These are phyloP conservation scores for Helleia helle DNA, from an alignment of 2,888 invertebrate genomes.

Conservation along the genomic window DNA sequence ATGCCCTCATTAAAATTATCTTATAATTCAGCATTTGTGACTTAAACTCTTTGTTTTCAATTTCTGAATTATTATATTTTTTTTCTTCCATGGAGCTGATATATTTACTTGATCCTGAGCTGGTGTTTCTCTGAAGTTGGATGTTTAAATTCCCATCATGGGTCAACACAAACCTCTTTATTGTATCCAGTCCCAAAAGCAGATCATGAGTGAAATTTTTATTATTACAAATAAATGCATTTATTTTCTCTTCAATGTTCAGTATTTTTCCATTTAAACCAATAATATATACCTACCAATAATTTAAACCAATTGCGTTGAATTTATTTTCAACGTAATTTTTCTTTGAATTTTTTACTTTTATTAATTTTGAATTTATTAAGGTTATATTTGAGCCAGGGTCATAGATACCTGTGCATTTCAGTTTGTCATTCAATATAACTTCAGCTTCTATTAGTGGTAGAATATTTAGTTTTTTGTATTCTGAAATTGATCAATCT, in stretches of 20 bases:
- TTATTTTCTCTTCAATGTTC: constrained; percentile 12
- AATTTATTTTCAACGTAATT: constrained; percentile 14
- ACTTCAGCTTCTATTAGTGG: constrained; percentile 11
- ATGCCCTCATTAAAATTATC: constrained; percentile 8
- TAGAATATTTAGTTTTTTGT: constrained; percentile 16
- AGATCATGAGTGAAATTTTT: constrained; percentile 13
- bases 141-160: too few species aligned
- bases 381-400: constrained; percentile 13
- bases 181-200: constrained; percentile 15
- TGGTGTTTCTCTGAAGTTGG: constrained; percentile 11
- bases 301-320: constrained; percentile 12
- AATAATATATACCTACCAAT: constrained; percentile 12
- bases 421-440: too few species aligned
- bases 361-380: constrained; percentile 13
- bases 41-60: constrained; percentile 13
- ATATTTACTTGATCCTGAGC: constrained; percentile 8
- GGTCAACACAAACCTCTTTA: too few species aligned
- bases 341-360: constrained; percentile 10
- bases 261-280: constrained; percentile 13
- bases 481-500: constrained; percentile 15
- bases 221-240: constrained; percentile 14
- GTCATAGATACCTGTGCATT: constrained; percentile 13
- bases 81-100: constrained; percentile 2
- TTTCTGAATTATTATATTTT: neutral
- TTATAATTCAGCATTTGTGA: constrained; percentile 2